A percentile compares a stretch with the other conserved stretches of the same genome.
Conservation (phyloP, 2,113 vertebrate genomes). For the Microtus richardsoni region DNA sequence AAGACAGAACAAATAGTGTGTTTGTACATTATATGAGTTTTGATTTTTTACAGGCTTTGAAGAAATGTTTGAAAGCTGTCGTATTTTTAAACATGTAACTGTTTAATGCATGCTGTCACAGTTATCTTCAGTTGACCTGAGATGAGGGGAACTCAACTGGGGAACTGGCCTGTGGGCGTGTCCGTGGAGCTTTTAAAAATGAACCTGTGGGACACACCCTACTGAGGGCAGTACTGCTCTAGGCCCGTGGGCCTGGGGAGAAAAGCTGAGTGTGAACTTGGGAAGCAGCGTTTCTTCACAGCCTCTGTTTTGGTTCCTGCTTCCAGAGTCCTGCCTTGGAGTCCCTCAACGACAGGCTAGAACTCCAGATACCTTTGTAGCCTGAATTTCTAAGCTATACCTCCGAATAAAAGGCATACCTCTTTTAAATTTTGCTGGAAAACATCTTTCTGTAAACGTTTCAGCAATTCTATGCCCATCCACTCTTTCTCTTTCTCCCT, state of each 20-base stretch:
- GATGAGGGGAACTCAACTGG: not conserved
- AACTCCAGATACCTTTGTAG: not conserved
- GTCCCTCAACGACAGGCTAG: not conserved
- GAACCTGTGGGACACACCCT: not conserved
- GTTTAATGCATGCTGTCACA: not conserved
- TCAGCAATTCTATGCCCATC: not conserved
- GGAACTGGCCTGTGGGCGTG: not conserved
- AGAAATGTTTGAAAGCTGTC: not conserved
- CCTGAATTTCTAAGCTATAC: not conserved
- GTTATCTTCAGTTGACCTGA: not conserved
- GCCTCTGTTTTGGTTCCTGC: not conserved
- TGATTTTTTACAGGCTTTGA: not conserved
- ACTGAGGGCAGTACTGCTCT: not conserved
- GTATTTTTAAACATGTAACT: not conserved
- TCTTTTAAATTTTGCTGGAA: not conserved
- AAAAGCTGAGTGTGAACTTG: not conserved
- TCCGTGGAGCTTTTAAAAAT: not conserved
- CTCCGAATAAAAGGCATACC: not conserved
- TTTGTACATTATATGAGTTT: not conserved
- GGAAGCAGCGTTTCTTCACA: not conserved
- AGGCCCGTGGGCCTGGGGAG: too few relatives aligned
- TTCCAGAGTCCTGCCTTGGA: too few relatives aligned
- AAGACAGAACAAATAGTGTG: not conserved
- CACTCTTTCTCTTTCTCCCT: too few relatives aligned
- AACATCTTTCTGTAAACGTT: not conserved